These are phyloP conservation scores for Uloborus diversus DNA, from an alignment of 1,140 invertebrate species.

Conservation along the genomic window DNA sequence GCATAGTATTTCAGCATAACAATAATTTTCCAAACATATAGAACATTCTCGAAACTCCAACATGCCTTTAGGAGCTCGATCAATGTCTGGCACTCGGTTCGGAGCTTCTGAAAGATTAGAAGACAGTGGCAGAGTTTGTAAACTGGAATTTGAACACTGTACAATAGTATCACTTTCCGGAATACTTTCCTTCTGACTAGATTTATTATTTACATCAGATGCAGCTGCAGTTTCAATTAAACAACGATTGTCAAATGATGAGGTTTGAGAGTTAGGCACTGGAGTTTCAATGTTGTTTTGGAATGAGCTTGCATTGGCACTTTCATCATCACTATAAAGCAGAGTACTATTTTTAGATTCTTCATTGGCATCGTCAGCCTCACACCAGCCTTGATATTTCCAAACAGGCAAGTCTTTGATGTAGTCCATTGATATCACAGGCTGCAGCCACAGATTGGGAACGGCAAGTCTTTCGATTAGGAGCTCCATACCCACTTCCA, in stretches of 20 bases:
- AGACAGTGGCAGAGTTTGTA: background rate
- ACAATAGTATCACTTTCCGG: too few species aligned
- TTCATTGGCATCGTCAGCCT: conserved; percentile 59
- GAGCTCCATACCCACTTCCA: conserved; percentile 65
- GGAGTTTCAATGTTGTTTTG: conserved; percentile 3
- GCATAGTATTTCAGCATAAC: conserved; percentile 64
- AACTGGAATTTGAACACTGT: background rate
- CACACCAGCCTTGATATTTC: conserved; percentile 63
- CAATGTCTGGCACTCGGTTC: conserved; percentile 4
- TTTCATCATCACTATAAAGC: conserved; percentile 58
- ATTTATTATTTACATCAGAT: background rate
- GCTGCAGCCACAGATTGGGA: conserved; percentile 68
- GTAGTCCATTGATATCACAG: conserved; percentile 67
- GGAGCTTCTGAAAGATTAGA: background rate
- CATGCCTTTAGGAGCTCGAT: conserved; percentile 61
- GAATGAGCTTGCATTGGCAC: background rate
- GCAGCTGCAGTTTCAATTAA: background rate
- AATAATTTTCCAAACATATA: conserved; percentile 70
- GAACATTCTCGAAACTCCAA: conserved; percentile 66
- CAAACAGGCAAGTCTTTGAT: conserved; percentile 70
- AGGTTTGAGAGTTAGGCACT: conserved; percentile 36
- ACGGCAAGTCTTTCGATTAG: conserved; percentile 67
- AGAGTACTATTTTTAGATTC: conserved; percentile 32
- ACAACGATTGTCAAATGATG: background rate
- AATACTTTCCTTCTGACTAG: conserved; percentile 9